Evolutionary conservation across 1,140 invertebrate genomes (phyloP).

Genomic region (Drosophila truncata): DNA sequence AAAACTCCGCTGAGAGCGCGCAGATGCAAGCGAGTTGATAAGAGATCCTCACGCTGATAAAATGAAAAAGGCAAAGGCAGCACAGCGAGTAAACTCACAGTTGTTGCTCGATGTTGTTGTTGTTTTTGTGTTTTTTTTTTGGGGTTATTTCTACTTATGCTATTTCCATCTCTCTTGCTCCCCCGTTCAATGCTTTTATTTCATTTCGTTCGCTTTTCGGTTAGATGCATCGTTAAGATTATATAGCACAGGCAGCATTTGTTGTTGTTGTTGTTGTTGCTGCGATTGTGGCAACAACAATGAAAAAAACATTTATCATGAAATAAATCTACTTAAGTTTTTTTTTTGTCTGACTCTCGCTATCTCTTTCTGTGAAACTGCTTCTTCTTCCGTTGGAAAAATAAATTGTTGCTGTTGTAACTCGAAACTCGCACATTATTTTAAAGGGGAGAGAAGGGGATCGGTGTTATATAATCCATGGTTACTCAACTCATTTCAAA

Average conservation of each 20-base stretch:
- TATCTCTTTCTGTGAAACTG: conserved; percentile 18
- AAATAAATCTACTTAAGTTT: conserved; percentile 80
- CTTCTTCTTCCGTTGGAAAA: conserved; percentile 28
- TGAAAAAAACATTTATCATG: conserved; percentile 77
- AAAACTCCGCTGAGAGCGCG: conserved; percentile 56
- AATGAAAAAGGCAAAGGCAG: conserved; percentile 26
- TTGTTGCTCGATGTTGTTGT: conserved; percentile 44
- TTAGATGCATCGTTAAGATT: conserved; percentile 82
- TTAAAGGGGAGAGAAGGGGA: conserved; percentile 20
- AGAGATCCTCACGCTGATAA: conserved; percentile 84
- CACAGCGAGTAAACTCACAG: conserved; percentile 44
- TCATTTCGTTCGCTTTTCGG: conserved; percentile 76
- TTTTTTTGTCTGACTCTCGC: conserved; percentile 32
- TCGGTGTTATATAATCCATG: conserved; percentile 55
- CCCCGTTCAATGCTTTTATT: conserved; percentile 62
- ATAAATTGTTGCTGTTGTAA: conserved; percentile 53
- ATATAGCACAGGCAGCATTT: conserved; percentile 59
- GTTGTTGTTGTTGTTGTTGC: conserved; percentile 59
- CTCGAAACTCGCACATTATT: conserved; percentile 62
- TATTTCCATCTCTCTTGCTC: conserved; percentile 6
- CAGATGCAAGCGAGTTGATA: conserved; percentile 65
- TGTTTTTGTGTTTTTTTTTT: conserved; percentile 17
- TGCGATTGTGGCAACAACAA: conserved; percentile 69
- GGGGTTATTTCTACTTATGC: conserved; percentile 51
- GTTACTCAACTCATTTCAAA: conserved; percentile 44